Evolutionary conservation across 1,140 invertebrate genomes (phyloP), one percentile per base, ranked within the genome.

Genomic region (Sarcophaga peregrina): DNA sequence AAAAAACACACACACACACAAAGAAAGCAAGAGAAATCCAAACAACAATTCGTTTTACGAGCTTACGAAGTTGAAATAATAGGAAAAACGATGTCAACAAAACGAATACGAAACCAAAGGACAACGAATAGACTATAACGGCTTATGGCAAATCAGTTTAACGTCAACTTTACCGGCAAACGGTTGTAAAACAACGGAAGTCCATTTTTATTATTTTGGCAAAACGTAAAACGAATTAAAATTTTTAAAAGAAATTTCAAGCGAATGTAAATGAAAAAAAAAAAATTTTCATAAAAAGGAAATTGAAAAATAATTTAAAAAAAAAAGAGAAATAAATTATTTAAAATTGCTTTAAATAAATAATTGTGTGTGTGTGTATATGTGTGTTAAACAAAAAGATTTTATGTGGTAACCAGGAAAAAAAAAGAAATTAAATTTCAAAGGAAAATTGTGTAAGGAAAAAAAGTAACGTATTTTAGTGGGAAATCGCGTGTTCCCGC

Each of bases 81-180:
- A 37, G 25, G n/a, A n/a, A 37, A 37, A 37, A 37, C 25, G 25
- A 37, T 37, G 25, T 37, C 25, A 37, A 37, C 25, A 37, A 37
- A 37, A 37, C 25, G 25, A 37, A 4, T 37, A 37, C 62, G 62
- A 68, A 25, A 5, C 0, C 11, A 37, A 20, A 15, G 73, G 9
- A 45, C 45, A 75, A 75, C 73, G 73, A 75, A 15, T 75, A 37
- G 13, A 11, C 6, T 46, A 46, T 75, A 46, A 47, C 45, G 73
- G 45, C 13, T n/a, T 68, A 47, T 10, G 13, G 13, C 50, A 46
- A 82, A 82, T 87, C 78, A 88, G 87, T 88, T 86, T 85, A 82
- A 84, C 87, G 87, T 87, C 85, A 81, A 84, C 84, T 68, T 81
- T 88, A 86, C 87, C 85, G 81, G 83, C 86, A 85, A 81, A 83